Evolutionary conservation across 2,797 vertebrate genomes (phyloP).

Genomic region (Zalophus californianus): DNA sequence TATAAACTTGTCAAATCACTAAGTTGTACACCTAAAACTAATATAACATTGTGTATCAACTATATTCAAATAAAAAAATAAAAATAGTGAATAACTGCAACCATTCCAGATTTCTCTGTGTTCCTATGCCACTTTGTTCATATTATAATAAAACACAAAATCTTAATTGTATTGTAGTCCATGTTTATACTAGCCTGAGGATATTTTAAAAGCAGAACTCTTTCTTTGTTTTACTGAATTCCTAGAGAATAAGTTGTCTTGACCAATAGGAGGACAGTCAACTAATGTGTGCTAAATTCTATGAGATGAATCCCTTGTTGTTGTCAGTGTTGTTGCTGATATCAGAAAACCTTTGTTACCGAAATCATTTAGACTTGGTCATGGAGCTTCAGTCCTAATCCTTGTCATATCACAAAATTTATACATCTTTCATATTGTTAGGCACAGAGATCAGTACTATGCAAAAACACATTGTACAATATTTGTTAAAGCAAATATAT

Average conservation of each 20-base stretch:
- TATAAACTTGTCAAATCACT: neutral
- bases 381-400: neutral
- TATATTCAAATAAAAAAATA: neutral
- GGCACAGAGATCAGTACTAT: neutral
- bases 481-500: neutral
- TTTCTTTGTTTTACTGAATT: neutral
- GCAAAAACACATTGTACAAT: neutral
- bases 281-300: neutral
- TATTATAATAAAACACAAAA: neutral
- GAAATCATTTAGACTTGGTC: neutral
- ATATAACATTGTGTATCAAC: neutral
- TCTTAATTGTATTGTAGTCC: neutral
- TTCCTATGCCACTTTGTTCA: neutral
- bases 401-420: neutral
- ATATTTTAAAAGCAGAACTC: neutral
- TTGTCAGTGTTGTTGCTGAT: neutral
- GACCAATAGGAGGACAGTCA: neutral
- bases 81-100: neutral
- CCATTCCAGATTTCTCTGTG: neutral
- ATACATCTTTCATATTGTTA: neutral
- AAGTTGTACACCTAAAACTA: neutral
- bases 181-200: neutral
- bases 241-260: neutral
- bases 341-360: neutral
- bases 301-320: neutral